These are phyloP conservation scores for Acipenser transmontanus DNA, from an alignment of 2,797 vertebrate species.

Conservation along the genomic window DNA sequence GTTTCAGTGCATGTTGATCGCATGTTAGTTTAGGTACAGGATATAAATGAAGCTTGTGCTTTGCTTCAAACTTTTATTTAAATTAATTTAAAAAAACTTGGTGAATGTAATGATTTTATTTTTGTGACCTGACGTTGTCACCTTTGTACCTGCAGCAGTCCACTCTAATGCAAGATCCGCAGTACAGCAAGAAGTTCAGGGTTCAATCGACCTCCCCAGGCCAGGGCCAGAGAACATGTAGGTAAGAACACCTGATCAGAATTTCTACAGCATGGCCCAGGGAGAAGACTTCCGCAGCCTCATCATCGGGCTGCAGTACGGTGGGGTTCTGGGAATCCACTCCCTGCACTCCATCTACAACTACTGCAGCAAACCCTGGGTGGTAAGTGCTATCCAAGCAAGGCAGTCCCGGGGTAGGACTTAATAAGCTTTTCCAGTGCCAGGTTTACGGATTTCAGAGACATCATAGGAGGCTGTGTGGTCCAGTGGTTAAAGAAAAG, in stretches of 20 bases:
- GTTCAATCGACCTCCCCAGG: conserved; percentile 18
- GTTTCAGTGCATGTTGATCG: too few relatives aligned
- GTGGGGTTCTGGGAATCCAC: conserved; percentile 54
- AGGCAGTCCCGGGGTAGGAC: too few relatives aligned
- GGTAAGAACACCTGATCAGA: conserved; percentile 44
- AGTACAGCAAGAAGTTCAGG: conserved; percentile 38
- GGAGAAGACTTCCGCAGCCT: conserved; percentile 65
- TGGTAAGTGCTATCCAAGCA: conserved; percentile 48
- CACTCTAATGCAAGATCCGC: conserved; percentile 53
- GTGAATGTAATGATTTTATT: too few relatives aligned
- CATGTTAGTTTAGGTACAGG: too few relatives aligned
- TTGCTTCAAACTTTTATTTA: not conserved
- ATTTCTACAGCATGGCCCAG: conserved; percentile 63
- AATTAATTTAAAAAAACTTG: too few relatives aligned
- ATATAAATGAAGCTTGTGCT: too few relatives aligned
- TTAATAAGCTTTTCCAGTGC: too few relatives aligned
- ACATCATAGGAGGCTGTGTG: too few relatives aligned
- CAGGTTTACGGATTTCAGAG: too few relatives aligned
- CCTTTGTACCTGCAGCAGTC: conserved; percentile 43
- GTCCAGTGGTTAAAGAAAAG: too few relatives aligned
- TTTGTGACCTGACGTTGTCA: too few relatives aligned
- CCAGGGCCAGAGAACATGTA: conserved; percentile 30
- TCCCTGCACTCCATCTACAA: conserved; percentile 69
- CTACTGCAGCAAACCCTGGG: conserved; percentile 75
- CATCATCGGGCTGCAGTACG: conserved; percentile 63